Conservation (phyloP, 2,113 vertebrate species). For the Pseudorectes ferrugineus region DNA sequence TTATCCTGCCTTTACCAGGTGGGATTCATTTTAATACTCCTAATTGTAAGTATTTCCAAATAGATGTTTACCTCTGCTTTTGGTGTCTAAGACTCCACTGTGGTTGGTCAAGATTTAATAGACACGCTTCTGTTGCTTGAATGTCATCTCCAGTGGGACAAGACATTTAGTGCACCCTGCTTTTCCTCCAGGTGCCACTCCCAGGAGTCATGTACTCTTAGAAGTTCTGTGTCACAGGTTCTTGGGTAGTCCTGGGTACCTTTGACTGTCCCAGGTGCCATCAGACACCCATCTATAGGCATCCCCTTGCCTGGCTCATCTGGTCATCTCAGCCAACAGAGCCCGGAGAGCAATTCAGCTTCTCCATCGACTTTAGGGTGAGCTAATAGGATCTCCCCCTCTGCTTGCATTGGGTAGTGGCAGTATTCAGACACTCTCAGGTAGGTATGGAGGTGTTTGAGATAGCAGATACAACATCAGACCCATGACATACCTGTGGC, state of each 20-base stretch:
- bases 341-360: background rate
- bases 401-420: background rate
- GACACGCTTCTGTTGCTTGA: background rate
- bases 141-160: background rate
- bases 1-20: background rate
- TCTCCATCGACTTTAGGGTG: background rate
- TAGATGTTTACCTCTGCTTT: background rate
- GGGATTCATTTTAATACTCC: background rate
- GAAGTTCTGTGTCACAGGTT: background rate
- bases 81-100: background rate
- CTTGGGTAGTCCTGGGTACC: background rate
- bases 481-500: background rate
- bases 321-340: background rate
- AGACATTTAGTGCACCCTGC: background rate
- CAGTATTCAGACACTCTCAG: background rate
- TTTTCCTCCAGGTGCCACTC: background rate
- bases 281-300: background rate
- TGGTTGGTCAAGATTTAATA: background rate
- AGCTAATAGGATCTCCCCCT: background rate
- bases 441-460: background rate
- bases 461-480: background rate
- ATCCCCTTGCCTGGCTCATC: background rate
- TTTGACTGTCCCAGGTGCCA: background rate
- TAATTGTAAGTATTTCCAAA: background rate
- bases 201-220: background rate